phyloP scores from a whole-genome alignment of 1,140 invertebrate genomes.

The Drosophila orosa region DNA sequence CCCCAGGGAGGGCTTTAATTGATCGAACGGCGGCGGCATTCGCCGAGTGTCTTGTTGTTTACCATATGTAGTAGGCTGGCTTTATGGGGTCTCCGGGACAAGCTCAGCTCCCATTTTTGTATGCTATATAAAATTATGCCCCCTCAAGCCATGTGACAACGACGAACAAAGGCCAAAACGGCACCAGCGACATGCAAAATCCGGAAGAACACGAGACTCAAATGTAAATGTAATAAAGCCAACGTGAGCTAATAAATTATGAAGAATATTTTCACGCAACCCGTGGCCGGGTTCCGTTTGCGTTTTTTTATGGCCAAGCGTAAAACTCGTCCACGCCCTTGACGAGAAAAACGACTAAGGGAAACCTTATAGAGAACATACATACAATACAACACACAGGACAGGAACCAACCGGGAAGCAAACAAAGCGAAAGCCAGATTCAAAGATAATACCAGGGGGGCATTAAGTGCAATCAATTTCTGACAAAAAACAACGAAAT shows the following conservation, averaged over 20 bases:
- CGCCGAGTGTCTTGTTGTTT: conserved; percentile 22
- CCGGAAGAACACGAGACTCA: conserved; percentile 46
- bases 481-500: conserved; percentile 9
- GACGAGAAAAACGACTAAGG: conserved; percentile 15
- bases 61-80: conserved; percentile 1
- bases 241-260: conserved; percentile 53
- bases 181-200: conserved; percentile 44
- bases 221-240: conserved; percentile 39
- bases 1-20: conserved; percentile 34
- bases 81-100: conserved; percentile 6
- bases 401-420: conserved; percentile 15
- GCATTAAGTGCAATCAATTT: conserved; percentile 73
- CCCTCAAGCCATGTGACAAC: conserved; percentile 45
- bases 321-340: conserved; percentile 40
- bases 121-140: conserved; percentile 62
- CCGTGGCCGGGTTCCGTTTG: conserved; percentile 26
- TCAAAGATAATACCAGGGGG: conserved; percentile 51
- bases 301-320: conserved; percentile 45
- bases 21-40: conserved; percentile 31
- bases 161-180: conserved; percentile 31
- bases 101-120: conserved; percentile 61
- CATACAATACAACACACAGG: no score
- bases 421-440: conserved; percentile 28
- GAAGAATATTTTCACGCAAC: conserved; percentile 57
- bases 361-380: conserved; percentile 40